Base-by-base conservation (phyloP, 2,797 vertebrate genomes). In the Pangasius mekongensis region DNA sequence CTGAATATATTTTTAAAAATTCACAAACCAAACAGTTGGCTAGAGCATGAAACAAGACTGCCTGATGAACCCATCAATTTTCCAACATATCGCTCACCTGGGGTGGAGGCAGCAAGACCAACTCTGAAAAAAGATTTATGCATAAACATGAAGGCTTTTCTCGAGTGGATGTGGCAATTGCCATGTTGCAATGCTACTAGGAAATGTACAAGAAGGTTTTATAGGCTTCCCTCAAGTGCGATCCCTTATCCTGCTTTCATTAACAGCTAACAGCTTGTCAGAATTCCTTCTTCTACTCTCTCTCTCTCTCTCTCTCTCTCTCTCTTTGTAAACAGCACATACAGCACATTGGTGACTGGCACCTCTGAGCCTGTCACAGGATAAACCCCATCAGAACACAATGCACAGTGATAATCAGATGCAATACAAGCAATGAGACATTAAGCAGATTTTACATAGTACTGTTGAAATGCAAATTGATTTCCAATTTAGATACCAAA, bases 161-260 rank as follows among this genome's bases (percentile, higher is more conserved):
- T 27, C 10, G 5, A 81, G 56, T 39, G 54, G 30, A 81, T 81
- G 60, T 52, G 52, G 43, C 43, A 78, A 78, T 22, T 9, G 52
- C 30, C 49, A 54, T 81, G 30, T 58, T 18, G 18, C 54, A 80
- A 24, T 80, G 54, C 78, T 60, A 13, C 2, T 14, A 10, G 78
- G 78, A 81, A 58, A 81, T 81, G 30, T 39, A 33, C 58, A 64
- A 52, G 74, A 78, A 24, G 54, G 60, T 81, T 60, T 81, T 81
- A 81, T 60, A 80, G 80, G 80, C 83, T 87, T 87, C 73, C 85
- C 78, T 73, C 69, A 81, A 86, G 84, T 86, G 89, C 84, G 73
- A 87, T 87, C 56, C 83, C 87, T 90, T 71, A 74, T 89, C 86
- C 83, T 87, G 73, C 87, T 84, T 90, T 91, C 78, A 91, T 91